A percentile compares a stretch with the other conserved stretches of the same genome.
Evolutionary conservation across 2,888 invertebrate species (phyloP).

Genomic region (Volucella inanis): DNA sequence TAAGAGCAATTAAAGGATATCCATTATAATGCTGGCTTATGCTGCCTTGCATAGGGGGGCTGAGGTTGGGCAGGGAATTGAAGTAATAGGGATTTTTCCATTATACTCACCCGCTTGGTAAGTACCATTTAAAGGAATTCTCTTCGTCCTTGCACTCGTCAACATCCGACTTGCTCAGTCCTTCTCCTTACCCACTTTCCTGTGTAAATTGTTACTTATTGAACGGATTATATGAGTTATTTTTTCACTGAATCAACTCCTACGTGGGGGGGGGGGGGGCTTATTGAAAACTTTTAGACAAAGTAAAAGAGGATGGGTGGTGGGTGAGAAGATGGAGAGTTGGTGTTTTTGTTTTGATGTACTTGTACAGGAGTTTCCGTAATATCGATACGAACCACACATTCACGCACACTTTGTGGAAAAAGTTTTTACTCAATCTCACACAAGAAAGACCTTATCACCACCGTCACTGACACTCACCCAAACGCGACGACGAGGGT

Average conservation of each 20-base stretch:
- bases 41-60: conserved; percentile 7
- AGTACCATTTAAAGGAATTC: conserved; percentile 16
- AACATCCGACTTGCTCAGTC: not conserved
- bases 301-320: not conserved
- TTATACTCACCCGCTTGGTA: conserved; percentile 11
- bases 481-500: not conserved
- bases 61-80: conserved; percentile 8
- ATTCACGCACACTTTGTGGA: conserved; percentile 16
- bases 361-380: conserved; percentile 20
- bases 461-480: not conserved
- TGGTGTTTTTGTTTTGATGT: not conserved
- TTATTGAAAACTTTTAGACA: not conserved
- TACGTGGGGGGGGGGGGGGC: not conserved
- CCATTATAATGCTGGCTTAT: conserved; percentile 58
- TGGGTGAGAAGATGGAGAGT: not conserved
- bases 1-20: conserved; percentile 70
- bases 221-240: conserved; percentile 38
- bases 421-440: conserved; percentile 9
- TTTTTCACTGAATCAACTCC: not conserved
- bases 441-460: not conserved
- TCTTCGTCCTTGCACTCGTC: conserved; percentile 1
- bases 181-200: not conserved
- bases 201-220: conserved; percentile 48
- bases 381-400: conserved; percentile 24
- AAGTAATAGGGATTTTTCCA: conserved; percentile 37